Conservation (phyloP, 2,888 invertebrate species). For the Caradrina kadenii region DNA sequence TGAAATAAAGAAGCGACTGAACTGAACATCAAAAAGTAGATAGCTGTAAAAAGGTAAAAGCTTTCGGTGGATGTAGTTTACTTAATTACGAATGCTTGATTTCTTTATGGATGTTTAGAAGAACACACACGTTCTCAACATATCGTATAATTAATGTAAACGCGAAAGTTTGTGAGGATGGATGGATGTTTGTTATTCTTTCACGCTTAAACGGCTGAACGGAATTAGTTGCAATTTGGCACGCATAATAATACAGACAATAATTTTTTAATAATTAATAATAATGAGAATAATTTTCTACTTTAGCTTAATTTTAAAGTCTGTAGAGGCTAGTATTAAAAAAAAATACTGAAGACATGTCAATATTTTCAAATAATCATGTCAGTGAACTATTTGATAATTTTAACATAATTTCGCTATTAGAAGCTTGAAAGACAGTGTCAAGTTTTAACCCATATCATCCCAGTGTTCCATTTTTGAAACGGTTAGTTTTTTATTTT, state of each 20-base stretch:
- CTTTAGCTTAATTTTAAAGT: too few relatives aligned
- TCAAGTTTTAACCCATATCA: too few relatives aligned
- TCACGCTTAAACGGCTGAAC: too few relatives aligned
- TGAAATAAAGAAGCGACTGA: conserved; percentile 58
- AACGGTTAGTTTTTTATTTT: too few relatives aligned
- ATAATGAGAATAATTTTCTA: too few relatives aligned
- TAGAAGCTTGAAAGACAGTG: conserved; percentile 11
- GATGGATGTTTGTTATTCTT: too few relatives aligned
- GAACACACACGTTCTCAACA: conserved; percentile 40
- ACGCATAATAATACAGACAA: too few relatives aligned
- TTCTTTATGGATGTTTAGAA: conserved; percentile 66
- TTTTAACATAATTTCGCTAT: conserved; percentile 19
- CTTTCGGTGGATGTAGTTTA: conserved; percentile 63
- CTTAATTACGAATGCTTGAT: conserved; percentile 67
- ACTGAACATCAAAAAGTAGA: conserved; percentile 65
- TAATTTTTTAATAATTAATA: too few relatives aligned
- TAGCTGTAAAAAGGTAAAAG: conserved; percentile 69
- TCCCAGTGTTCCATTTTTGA: too few relatives aligned
- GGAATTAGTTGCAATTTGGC: too few relatives aligned
- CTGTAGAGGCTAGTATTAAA: neutral
- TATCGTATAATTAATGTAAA: neutral
- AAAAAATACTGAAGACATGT: conserved; percentile 9
- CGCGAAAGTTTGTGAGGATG: too few relatives aligned
- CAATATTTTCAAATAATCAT: conserved; percentile 12
- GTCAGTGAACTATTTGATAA: neutral